A percentile compares a stretch with the other conserved stretches of the same genome.
Conservation (phyloP, 35 echinoderm and acorn worm genomes). For the Acanthaster planci region DNA sequence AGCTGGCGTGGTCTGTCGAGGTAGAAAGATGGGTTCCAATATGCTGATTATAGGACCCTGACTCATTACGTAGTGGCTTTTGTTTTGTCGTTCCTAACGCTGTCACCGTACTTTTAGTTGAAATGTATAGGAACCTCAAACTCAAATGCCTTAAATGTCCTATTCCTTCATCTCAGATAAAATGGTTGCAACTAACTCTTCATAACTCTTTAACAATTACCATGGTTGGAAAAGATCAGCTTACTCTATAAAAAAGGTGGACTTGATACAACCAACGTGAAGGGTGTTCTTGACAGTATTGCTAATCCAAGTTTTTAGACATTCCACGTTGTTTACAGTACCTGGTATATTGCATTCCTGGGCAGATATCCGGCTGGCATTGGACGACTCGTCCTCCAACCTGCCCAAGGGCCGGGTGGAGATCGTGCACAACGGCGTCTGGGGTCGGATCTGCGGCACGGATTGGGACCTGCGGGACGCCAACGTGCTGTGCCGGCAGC, state of each 20-base stretch:
- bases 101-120: no score
- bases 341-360: not conserved
- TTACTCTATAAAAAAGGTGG: not conserved
- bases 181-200: no score
- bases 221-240: no score
- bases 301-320: no score
- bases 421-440: constrained; percentile 51
- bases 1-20: constrained; percentile 70
- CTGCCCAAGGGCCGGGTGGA: constrained; percentile 61
- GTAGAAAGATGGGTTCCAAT: constrained; percentile 35
- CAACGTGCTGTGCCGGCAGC: constrained; percentile 50
- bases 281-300: not conserved
- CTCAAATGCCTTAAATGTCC: no score
- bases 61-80: no score
- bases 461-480: constrained; percentile 37
- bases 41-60: no score
- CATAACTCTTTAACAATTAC: no score
- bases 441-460: constrained; percentile 60
- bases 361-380: constrained; percentile 63
- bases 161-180: no score
- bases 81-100: no score
- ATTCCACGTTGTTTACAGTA: no score
- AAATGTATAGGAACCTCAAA: no score
- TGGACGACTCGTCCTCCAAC: constrained; percentile 45
- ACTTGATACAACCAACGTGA: not conserved